Percentiles rank a stretch among this genome's conserved stretches.
These are phyloP conservation scores for Cynocephalus volans DNA, from an alignment of 2,113 vertebrate species.

Conservation along the genomic window DNA sequence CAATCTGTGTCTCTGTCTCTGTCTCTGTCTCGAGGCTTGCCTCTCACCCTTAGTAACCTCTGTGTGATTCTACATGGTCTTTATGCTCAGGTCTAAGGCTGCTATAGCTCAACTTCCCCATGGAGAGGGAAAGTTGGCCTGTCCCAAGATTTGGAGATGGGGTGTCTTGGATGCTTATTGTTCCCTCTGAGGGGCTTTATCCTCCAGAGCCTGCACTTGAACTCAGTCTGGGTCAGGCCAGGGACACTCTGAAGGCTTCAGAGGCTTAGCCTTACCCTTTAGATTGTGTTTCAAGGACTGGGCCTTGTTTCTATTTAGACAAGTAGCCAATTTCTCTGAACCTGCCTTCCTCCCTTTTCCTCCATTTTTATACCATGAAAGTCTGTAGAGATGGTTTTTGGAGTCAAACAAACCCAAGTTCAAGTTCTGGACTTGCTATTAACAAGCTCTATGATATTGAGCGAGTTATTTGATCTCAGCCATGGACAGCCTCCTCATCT, in stretches of 20 bases:
- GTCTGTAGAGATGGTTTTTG: not conserved
- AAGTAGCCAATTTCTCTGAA: not conserved
- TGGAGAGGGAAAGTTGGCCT: not conserved
- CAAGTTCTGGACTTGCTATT: conserved; percentile 28
- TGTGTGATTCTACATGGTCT: not conserved
- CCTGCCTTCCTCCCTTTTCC: not conserved
- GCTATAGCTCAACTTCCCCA: not conserved
- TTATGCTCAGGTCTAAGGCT: not conserved
- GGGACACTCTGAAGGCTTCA: not conserved
- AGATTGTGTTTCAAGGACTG: not conserved
- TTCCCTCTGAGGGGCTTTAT: not conserved
- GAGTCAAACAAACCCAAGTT: conserved; percentile 13
- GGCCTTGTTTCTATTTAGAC: not conserved
- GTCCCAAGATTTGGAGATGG: not conserved
- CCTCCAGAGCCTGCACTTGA: not conserved
- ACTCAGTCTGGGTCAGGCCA: not conserved
- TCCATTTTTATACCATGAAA: conserved; percentile 29
- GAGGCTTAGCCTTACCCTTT: not conserved
- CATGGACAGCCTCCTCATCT: not conserved
- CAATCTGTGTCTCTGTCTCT: not conserved
- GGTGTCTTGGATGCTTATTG: not conserved
- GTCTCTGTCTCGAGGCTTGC: not conserved
- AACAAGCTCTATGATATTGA: not conserved
- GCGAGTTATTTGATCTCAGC: conserved; percentile 11
- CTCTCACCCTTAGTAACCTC: not conserved